Conservation (phyloP, 2,888 invertebrate species). For the Omphaloscelis lunosa region DNA sequence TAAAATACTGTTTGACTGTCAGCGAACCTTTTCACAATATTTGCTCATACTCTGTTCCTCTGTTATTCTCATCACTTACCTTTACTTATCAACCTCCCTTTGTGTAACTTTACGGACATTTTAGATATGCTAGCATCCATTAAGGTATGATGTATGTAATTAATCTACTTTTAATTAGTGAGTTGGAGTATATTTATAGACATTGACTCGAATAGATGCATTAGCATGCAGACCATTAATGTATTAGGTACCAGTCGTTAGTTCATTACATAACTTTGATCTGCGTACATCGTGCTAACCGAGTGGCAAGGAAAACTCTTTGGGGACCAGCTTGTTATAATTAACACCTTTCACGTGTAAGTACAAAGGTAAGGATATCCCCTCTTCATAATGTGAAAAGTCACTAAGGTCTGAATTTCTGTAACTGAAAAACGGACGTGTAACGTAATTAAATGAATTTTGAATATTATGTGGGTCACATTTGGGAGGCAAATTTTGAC, state of each 20-base stretch:
- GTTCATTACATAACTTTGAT: slow-evolving; percentile 45
- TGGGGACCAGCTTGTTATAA: background rate
- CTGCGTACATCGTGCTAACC: slow-evolving; percentile 33
- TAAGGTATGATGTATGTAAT: background rate
- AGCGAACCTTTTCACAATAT: slow-evolving; percentile 58
- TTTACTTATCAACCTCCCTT: slow-evolving; percentile 25
- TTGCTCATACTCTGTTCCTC: slow-evolving; percentile 51
- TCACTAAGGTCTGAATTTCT: no score
- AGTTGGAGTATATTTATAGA: slow-evolving; percentile 12
- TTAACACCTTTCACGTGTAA: slow-evolving; percentile 9
- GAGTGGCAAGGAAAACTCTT: slow-evolving; percentile 22
- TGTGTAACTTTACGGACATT: slow-evolving; percentile 13
- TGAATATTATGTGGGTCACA: no score
- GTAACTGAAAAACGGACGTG: no score
- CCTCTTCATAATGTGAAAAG: no score
- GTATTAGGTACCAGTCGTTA: slow-evolving; percentile 46
- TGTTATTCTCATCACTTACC: slow-evolving; percentile 45
- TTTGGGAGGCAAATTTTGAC: no score
- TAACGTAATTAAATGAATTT: no score
- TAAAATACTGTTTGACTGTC: slow-evolving; percentile 54
- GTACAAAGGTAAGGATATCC: no score
- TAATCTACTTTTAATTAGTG: slow-evolving; percentile 29
- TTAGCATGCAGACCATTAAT: slow-evolving; percentile 42
- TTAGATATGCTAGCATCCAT: background rate
- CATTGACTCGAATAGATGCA: slow-evolving; percentile 23